Evolutionary conservation across 1,140 invertebrate genomes (phyloP).

Genomic region (Cepaea nemoralis): DNA sequence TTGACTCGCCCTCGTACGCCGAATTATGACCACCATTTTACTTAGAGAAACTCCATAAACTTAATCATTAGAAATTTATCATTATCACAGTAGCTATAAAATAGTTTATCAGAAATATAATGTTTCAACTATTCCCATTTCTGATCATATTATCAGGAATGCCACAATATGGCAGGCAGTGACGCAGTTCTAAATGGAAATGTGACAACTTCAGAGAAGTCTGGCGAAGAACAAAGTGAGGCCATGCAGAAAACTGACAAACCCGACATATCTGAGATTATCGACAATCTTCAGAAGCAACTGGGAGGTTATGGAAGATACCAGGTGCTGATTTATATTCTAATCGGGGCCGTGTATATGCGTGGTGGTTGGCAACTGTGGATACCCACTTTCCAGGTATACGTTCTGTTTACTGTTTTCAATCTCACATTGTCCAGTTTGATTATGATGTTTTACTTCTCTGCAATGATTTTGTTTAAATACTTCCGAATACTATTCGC

Average conservation of each 20-base stretch:
- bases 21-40: too few species aligned
- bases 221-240: not conserved
- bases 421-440: too few species aligned
- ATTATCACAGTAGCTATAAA: too few species aligned
- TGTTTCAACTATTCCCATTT: not conserved
- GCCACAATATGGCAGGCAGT: not conserved
- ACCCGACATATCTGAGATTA: slow-evolving; percentile 52
- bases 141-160: not conserved
- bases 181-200: not conserved
- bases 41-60: too few species aligned
- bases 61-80: too few species aligned
- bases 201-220: not conserved
- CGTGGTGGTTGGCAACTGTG: slow-evolving; percentile 85
- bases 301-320: slow-evolving; percentile 90
- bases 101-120: too few species aligned
- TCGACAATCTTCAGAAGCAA: slow-evolving; percentile 85
- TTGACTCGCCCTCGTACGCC: too few species aligned
- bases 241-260: not conserved
- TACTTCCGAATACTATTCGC: too few species aligned
- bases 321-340: slow-evolving; percentile 85
- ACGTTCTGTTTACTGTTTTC: not conserved
- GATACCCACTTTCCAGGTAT: slow-evolving; percentile 78
- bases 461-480: too few species aligned
- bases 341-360: slow-evolving; percentile 85
- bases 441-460: too few species aligned